Percentiles rank a stretch among this genome's conserved stretches.
Evolutionary conservation across 2,888 invertebrate species (phyloP).

Genomic region (Globia sparganii): DNA sequence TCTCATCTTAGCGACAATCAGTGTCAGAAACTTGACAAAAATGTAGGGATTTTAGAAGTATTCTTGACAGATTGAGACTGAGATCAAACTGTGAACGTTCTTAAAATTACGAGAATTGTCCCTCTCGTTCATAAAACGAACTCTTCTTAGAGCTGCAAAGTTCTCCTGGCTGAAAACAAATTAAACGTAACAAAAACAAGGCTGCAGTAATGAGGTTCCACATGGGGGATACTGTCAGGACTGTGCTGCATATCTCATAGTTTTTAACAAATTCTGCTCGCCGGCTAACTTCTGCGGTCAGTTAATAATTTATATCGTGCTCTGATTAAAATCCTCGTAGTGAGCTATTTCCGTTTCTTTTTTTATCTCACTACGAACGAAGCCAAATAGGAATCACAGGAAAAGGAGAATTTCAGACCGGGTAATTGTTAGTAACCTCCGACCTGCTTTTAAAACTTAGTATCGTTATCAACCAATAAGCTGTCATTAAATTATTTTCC

Average conservation of each 20-base stretch:
- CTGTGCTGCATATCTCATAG: slow-evolving; percentile 37
- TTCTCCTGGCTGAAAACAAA: slow-evolving; percentile 24
- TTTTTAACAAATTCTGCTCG: slow-evolving; percentile 46
- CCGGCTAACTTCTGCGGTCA: slow-evolving; percentile 37
- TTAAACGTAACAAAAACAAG: slow-evolving; percentile 40
- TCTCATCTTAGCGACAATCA: neutral
- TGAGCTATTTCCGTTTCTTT: slow-evolving; percentile 19
- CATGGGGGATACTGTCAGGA: slow-evolving; percentile 33
- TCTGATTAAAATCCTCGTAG: slow-evolving; percentile 45
- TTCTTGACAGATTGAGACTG: neutral
- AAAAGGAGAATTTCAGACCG: neutral
- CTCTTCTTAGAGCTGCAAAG: neutral
- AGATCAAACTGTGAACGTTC: neutral
- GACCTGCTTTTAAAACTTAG: neutral
- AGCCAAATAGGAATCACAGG: neutral
- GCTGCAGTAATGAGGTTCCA: slow-evolving; percentile 43
- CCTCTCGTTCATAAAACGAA: neutral
- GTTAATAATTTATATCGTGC: slow-evolving; percentile 53
- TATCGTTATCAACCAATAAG: neutral
- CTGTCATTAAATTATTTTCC: neutral
- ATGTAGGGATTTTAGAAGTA: neutral
- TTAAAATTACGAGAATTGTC: neutral
- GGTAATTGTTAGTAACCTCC: neutral
- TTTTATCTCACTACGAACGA: slow-evolving; percentile 2
- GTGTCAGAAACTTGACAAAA: neutral